A percentile compares a stretch with the other conserved stretches of the same genome.
phyloP scores from a whole-genome alignment of 2,888 invertebrate genomes.

The Scrobipalpa costella region DNA sequence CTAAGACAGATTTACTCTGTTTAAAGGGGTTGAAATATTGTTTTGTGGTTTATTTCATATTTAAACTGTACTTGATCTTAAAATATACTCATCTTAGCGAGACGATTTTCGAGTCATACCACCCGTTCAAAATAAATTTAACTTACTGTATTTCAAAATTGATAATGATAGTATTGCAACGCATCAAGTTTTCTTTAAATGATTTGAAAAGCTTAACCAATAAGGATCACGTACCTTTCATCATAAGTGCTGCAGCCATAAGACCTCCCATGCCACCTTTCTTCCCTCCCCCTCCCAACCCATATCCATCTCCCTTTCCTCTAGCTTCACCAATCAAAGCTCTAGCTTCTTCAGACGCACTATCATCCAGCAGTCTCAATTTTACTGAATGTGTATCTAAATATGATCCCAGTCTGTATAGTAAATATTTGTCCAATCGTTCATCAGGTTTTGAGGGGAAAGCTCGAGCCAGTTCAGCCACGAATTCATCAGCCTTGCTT shows the following conservation, averaged over 20 bases:
- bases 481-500: conserved; percentile 85
- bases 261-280: conserved; percentile 74
- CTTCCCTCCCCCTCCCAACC: conserved; percentile 74
- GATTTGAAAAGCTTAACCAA: too few species aligned
- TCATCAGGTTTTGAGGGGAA: conserved; percentile 89
- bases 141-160: too few species aligned
- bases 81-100: too few species aligned
- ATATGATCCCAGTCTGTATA: conserved; percentile 86
- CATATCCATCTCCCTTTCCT: conserved; percentile 72
- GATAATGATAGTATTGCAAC: too few species aligned
- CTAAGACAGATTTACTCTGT: too few species aligned
- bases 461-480: conserved; percentile 86
- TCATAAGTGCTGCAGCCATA: conserved; percentile 81
- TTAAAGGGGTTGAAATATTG: too few species aligned
- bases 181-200: too few species aligned
- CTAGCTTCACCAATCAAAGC: conserved; percentile 79
- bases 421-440: conserved; percentile 86
- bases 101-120: too few species aligned
- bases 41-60: too few species aligned
- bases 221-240: conserved; percentile 78
- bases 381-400: conserved; percentile 88
- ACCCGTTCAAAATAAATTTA: too few species aligned
- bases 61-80: too few species aligned
- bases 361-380: conserved; percentile 85
- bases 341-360: conserved; percentile 81